A percentile compares a stretch with the other conserved stretches of the same genome.
These are phyloP conservation scores for Sebastes jordani DNA, from an alignment of 2,797 vertebrate genomes.

Conservation along the genomic window DNA sequence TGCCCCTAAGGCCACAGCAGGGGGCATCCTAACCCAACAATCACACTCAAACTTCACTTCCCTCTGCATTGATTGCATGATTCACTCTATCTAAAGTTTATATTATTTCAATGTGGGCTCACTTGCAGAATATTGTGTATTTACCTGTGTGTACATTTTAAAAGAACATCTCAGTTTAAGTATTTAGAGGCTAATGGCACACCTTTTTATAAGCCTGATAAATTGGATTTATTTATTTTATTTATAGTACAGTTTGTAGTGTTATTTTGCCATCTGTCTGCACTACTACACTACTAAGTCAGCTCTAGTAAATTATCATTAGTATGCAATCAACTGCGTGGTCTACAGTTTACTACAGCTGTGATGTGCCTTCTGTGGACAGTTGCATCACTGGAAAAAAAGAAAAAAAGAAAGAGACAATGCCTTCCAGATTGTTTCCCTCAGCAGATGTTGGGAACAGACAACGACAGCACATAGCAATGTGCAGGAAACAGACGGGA, in stretches of 20 bases:
- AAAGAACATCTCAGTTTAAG: background rate
- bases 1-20: background rate
- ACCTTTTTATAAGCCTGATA: background rate
- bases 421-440: conserved; percentile 73
- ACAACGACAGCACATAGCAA: conserved; percentile 30
- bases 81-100: background rate
- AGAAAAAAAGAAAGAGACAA: conserved; percentile 55
- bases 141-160: background rate
- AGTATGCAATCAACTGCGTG: background rate
- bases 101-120: background rate
- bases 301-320: background rate
- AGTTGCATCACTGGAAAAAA: conserved; percentile 70
- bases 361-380: conserved; percentile 30
- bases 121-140: background rate
- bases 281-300: background rate
- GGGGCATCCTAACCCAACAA: background rate
- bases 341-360: conserved; percentile 31
- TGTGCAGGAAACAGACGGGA: conserved; percentile 59
- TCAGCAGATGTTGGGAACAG: conserved; percentile 60
- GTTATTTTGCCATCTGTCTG: background rate
- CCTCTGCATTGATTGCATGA: background rate
- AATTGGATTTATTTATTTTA: background rate
- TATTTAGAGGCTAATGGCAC: background rate
- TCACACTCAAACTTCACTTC: background rate
- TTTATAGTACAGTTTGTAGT: background rate